A percentile compares a stretch with the other conserved stretches of the same genome.
Evolutionary conservation across 2,113 vertebrate genomes (phyloP).

Genomic region (Carassius auratus): DNA sequence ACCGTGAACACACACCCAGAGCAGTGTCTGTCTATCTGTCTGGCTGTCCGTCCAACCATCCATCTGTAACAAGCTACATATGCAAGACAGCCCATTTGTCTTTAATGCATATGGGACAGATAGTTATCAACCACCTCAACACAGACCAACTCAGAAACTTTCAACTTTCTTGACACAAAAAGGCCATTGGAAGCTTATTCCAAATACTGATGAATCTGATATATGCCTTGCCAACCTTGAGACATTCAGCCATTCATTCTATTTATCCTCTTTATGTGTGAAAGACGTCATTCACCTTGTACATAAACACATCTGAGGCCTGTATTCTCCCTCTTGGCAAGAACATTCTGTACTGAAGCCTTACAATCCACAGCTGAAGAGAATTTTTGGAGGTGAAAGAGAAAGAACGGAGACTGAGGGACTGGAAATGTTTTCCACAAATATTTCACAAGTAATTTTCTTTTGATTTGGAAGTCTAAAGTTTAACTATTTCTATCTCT

Average conservation of each 20-base stretch:
- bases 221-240: conserved; percentile 19
- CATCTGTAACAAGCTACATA: no score
- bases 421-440: neutral
- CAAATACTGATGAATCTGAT: neutral
- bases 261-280: neutral
- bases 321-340: neutral
- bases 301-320: conserved; percentile 1
- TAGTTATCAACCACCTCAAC: no score
- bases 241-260: neutral
- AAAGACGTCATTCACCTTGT: conserved; percentile 8
- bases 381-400: neutral
- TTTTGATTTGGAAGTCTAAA: neutral
- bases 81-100: no score
- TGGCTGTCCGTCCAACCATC: no score
- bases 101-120: no score
- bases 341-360: neutral
- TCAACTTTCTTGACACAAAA: neutral
- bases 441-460: neutral
- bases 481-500: neutral
- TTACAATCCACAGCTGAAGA: neutral
- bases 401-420: neutral
- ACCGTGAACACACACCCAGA: no score
- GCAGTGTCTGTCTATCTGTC: neutral
- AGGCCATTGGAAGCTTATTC: neutral
- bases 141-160: no score